Evolutionary conservation across 2,888 invertebrate species (phyloP).

Genomic region (Perizoma flavofasciatum): DNA sequence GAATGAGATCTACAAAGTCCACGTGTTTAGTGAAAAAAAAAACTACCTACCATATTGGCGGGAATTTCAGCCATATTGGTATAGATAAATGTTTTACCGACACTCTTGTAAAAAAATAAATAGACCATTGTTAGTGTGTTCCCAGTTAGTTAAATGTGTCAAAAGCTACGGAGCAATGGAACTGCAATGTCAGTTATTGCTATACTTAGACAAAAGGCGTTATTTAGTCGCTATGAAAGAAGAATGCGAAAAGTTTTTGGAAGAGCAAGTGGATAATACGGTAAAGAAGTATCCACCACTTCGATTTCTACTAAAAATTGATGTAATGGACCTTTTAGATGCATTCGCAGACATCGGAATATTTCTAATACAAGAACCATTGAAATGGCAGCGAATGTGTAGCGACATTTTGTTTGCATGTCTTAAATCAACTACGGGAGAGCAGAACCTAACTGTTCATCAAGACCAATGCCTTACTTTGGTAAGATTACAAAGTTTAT

Average conservation of each 20-base stretch:
- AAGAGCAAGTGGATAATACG: constrained; percentile 48
- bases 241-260: constrained; percentile 55
- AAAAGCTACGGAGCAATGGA: constrained; percentile 50
- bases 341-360: constrained; percentile 56
- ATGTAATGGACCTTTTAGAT: constrained; percentile 66
- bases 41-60: no score
- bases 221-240: constrained; percentile 58
- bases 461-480: constrained; percentile 59
- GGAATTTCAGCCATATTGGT: no score
- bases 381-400: constrained; percentile 57
- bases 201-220: constrained; percentile 67
- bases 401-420: constrained; percentile 66
- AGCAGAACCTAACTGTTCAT: constrained; percentile 45
- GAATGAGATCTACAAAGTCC: no score
- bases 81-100: no score
- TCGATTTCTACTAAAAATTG: constrained; percentile 60
- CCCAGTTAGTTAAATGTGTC: background rate
- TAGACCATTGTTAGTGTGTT: no score
- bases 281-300: constrained; percentile 65
- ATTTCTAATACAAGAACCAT: constrained; percentile 63
- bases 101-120: no score
- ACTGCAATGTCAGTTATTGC: constrained; percentile 57
- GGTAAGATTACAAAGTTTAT: constrained; percentile 60
- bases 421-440: constrained; percentile 51
- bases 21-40: no score